These are phyloP conservation scores for Somateria mollissima DNA, from an alignment of 2,797 vertebrate genomes.

Conservation along the genomic window DNA sequence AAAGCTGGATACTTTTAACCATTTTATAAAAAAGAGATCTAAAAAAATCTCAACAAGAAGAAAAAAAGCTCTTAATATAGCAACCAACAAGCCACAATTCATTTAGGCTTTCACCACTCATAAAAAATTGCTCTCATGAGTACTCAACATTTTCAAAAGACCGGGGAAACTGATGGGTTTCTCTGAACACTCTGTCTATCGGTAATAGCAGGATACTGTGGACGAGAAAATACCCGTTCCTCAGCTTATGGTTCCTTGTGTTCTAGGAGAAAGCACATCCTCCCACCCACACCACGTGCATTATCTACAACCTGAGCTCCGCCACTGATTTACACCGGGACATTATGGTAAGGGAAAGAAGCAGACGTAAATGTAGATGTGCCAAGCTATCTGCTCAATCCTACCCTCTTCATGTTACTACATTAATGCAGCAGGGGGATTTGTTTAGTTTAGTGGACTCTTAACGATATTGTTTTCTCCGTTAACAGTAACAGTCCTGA, in stretches of 20 bases:
- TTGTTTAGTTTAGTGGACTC: neutral
- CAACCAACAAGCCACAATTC: neutral
- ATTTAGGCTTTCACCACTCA: neutral
- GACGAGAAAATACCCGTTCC: neutral
- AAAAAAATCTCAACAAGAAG: neutral
- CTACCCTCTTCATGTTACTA: neutral
- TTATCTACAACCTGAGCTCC: fast-evolving
- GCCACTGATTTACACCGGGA: fast-evolving
- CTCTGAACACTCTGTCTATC: neutral
- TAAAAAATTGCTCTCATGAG: neutral
- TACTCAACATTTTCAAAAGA: neutral
- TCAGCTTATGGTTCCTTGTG: neutral
- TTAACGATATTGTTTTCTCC: neutral
- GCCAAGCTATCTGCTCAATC: neutral
- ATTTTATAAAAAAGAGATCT: neutral
- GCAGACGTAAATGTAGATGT: neutral
- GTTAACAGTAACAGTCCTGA: neutral
- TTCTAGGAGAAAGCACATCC: neutral
- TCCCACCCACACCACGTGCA: neutral
- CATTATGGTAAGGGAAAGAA: neutral
- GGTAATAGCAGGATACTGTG: neutral
- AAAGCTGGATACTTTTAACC: neutral
- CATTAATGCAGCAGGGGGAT: neutral
- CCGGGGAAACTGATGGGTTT: neutral
- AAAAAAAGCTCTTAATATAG: neutral